Evolutionary conservation across 2,888 invertebrate genomes (phyloP).

Genomic region (Tineola bisselliella): DNA sequence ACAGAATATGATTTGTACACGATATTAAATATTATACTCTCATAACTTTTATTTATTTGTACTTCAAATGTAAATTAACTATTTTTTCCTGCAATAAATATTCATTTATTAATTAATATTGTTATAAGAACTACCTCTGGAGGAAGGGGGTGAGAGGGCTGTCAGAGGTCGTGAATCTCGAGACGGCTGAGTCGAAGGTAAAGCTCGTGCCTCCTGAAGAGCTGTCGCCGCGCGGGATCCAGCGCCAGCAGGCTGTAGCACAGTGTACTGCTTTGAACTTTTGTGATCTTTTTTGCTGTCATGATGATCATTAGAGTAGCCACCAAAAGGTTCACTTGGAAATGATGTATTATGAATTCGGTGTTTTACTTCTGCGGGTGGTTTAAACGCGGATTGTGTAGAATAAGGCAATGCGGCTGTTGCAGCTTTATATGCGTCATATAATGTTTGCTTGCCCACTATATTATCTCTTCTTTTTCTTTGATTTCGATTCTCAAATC

Average conservation of each 20-base stretch:
- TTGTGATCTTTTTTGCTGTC: conserved; percentile 47
- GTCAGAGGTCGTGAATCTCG: conserved; percentile 55
- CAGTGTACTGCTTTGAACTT: conserved; percentile 84
- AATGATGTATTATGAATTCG: conserved; percentile 45
- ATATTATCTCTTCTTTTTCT: conserved; percentile 59
- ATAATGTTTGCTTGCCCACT: conserved; percentile 63
- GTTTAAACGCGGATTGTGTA: conserved; percentile 82
- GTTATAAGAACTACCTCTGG: conserved; percentile 71
- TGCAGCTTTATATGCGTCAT: conserved; percentile 64
- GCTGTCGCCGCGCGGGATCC: conserved; percentile 85
- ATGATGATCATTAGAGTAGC: conserved; percentile 69
- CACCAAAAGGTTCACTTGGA: conserved; percentile 79
- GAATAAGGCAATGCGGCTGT: conserved; percentile 73
- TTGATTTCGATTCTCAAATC: conserved; percentile 68
- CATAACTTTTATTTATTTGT: background rate
- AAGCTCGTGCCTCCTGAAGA: conserved; percentile 77
- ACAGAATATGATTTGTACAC: background rate
- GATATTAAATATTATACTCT: background rate
- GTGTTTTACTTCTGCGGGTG: conserved; percentile 74
- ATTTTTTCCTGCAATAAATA: background rate
- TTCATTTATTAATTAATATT: background rate
- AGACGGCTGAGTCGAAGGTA: conserved; percentile 59
- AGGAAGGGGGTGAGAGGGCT: conserved; percentile 78
- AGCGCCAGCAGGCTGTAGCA: conserved; percentile 83
- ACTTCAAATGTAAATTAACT: background rate